Evolutionary conservation across 2,113 vertebrate species (phyloP).

Genomic region (Caranx ignobilis): DNA sequence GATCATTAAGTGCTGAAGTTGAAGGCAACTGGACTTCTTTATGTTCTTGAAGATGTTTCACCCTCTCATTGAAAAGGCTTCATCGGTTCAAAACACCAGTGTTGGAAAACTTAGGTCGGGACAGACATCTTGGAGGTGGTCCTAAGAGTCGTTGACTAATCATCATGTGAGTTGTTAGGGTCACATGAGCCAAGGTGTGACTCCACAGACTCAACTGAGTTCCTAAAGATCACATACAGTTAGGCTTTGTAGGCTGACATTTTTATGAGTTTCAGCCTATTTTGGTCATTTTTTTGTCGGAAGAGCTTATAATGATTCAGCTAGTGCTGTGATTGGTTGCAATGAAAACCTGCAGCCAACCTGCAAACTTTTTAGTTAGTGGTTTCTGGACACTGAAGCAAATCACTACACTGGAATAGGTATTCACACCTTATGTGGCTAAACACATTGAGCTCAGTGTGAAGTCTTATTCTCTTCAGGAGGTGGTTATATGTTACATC

Average conservation of each 20-base stretch:
- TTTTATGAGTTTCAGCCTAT: conserved; percentile 8
- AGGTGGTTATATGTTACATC: too few species aligned
- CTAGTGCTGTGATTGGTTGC: background rate
- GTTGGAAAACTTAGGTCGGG: too few species aligned
- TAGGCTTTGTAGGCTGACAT: background rate
- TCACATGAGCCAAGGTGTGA: too few species aligned
- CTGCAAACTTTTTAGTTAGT: background rate
- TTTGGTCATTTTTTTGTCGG: background rate
- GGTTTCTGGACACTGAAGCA: conserved; percentile 4
- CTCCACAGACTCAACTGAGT: background rate
- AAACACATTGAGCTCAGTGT: background rate
- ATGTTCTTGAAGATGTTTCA: too few species aligned
- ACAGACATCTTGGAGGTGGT: too few species aligned
- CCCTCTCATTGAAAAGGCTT: too few species aligned
- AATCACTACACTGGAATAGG: background rate
- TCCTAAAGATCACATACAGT: conserved; percentile 5
- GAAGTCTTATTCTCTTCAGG: too few species aligned
- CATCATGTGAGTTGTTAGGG: too few species aligned
- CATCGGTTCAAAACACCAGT: too few species aligned
- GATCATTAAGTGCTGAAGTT: background rate
- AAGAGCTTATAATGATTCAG: background rate
- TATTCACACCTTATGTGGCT: background rate
- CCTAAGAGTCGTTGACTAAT: too few species aligned
- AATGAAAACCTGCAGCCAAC: conserved; percentile 7
- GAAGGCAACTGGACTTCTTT: too few species aligned